Conservation (phyloP, 2,113 vertebrate genomes). For the Platysternon megacephalum region DNA sequence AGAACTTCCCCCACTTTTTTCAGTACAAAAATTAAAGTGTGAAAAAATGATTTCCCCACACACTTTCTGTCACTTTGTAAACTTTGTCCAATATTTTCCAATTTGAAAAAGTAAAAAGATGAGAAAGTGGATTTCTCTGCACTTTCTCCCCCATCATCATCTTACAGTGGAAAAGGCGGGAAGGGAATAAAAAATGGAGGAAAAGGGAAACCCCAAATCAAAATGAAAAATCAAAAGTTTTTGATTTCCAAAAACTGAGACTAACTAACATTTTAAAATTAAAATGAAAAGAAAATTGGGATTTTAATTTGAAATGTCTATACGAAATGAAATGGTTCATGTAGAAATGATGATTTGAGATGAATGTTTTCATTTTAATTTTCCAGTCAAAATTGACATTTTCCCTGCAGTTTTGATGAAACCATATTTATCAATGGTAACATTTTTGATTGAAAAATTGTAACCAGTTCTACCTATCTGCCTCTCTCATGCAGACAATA, state of each 20-base stretch:
- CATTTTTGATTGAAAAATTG: background rate
- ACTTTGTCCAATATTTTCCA: background rate
- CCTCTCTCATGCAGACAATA: background rate
- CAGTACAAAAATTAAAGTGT: background rate
- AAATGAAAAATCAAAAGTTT: background rate
- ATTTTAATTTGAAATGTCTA: background rate
- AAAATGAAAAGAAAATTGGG: background rate
- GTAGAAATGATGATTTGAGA: background rate
- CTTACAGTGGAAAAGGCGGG: background rate
- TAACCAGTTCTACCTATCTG: background rate
- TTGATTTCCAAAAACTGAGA: background rate
- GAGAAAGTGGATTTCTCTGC: background rate
- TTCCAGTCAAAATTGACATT: background rate
- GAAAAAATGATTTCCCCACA: background rate
- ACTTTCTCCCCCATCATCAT: background rate
- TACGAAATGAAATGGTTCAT: background rate
- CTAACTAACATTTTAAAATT: background rate
- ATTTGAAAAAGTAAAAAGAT: background rate
- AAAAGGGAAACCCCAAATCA: background rate
- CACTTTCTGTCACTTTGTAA: background rate
- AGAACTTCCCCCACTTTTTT: background rate
- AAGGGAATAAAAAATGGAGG: background rate
- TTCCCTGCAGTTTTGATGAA: background rate
- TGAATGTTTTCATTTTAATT: background rate
- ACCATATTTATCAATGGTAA: background rate